A percentile compares a stretch with the other conserved stretches of the same genome.
These are phyloP conservation scores for Mustela lutreola DNA, from an alignment of 2,113 vertebrate genomes.

Conservation along the genomic window DNA sequence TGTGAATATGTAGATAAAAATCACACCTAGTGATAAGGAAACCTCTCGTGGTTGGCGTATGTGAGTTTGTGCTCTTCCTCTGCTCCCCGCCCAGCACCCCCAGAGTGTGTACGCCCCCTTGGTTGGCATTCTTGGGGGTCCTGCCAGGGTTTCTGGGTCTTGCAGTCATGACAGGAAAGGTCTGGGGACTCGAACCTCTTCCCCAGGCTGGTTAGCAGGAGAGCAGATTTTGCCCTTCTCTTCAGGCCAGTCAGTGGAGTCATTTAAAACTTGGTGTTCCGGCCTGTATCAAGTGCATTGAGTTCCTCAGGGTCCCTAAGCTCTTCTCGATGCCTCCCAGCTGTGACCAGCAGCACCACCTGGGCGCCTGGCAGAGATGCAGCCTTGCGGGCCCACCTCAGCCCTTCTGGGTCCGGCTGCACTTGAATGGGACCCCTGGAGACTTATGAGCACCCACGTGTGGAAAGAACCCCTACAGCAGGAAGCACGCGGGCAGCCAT, in stretches of 20 bases:
- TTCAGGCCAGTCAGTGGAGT: not conserved
- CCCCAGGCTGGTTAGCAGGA: not conserved
- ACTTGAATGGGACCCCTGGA: not conserved
- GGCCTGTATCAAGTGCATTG: accelerated
- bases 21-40: not conserved
- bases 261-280: no score
- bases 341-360: no score
- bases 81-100: not conserved
- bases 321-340: accelerated
- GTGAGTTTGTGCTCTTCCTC: accelerated
- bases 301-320: not conserved
- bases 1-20: not conserved
- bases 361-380: no score
- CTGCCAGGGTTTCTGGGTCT: not conserved
- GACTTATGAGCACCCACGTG: accelerated
- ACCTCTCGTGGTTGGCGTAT: not conserved
- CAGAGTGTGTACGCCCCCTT: accelerated
- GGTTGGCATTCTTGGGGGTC: not conserved
- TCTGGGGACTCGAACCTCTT: not conserved
- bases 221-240: not conserved
- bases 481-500: not conserved
- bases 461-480: not conserved
- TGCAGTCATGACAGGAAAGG: accelerated
- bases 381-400: not conserved
- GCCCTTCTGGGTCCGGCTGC: not conserved